Evolutionary conservation across 1,140 invertebrate genomes (phyloP), one percentile per base, ranked within the genome.

Genomic region (Limonius californicus): DNA sequence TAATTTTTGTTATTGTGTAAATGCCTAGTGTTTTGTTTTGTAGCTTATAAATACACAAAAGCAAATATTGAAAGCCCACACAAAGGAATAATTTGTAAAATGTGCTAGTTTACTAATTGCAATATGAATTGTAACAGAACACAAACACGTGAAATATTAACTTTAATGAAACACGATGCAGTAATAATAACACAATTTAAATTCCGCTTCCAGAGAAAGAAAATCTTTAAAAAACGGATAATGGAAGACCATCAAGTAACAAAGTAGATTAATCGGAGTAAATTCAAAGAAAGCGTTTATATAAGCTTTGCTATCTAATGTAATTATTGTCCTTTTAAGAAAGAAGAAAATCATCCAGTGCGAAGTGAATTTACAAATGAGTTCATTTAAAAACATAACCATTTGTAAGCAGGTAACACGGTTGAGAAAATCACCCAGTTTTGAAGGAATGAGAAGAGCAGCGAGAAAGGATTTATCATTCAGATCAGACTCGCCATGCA

Each of bases 301-400:
- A 64, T 61, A 61, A 64, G 54, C 54, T 60, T 57, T 66, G 59
- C 56, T 66, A 66, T 66, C 61, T 66, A 59, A 66, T 58, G 64
- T 59, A 66, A 66, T 66, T 66, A 66, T 66, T 66, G 56, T 56
- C 14, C 42, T 63, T 60, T 27, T 60, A 23, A 27, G 42, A 42
- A 54, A 30, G 19, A 56, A 43, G 14, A 57, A 20, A 30, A 15
- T 50, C 43, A 43, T 57, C 19, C 32, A 19, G 14, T 19, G 16
- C 61, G 45, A 62, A 35, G 54, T 62, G 32, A 62, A 62, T 57
- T 57, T 50, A 62, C 61, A 62, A 62, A 62, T 54, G 61, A 62
- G 53, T 61, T 64, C 62, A 64, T 64, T 64, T 64, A 64, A 64
- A 64, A 64, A 64, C 63, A 64, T 63, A 63, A 61, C 59, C 58